Evolutionary conservation across 2,888 invertebrate genomes (phyloP), one percentile per base, ranked within the genome.

Genomic region (Colletes collaris): DNA sequence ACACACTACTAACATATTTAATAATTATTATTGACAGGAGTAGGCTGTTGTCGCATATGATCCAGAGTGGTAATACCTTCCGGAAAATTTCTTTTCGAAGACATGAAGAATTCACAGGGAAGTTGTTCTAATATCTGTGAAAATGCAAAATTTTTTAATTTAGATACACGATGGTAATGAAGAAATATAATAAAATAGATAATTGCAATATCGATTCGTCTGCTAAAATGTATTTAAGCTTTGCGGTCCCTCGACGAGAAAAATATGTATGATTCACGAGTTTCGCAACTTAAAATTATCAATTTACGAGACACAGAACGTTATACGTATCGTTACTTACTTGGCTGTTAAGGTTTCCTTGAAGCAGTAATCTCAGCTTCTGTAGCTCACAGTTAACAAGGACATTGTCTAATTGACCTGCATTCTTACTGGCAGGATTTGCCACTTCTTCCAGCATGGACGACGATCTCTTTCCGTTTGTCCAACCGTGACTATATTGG

Each of bases 401-500:
- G 13, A 75, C 65, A 46, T 79, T 79, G 55, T 85, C 75, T 19
- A 65, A 65, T 69, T 76, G 83, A 10, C 55, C 53, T 19, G 56
- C 35, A 58, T 83, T 75, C 58, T 73, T 76, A 53, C 11, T 56
- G 40, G 35, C 16, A 40, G 55, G 16, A 40, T 74, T 58, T 16
- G 49, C 19, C 13, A 68, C 19, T n/a, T 82, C 85, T 13, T 79
- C 68, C 59, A 79, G 7, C 11, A 35, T 50, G 8, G 73, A 62
- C 46, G 68, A 50, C 37, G 90, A 87, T 0, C 96, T 93, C 88
- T 96, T 96, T 35, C 96, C 96, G 89, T 96, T 96, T 80, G 96
- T 96, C 96, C 96, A 97, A 5, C 96, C 96, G 0, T 95, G 93
- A 55, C 96, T 96, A 92, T 97, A 97, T 89, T 96, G 96, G 93